Conservation (phyloP, 2,888 invertebrate genomes). For the Drosophila mulleri region DNA sequence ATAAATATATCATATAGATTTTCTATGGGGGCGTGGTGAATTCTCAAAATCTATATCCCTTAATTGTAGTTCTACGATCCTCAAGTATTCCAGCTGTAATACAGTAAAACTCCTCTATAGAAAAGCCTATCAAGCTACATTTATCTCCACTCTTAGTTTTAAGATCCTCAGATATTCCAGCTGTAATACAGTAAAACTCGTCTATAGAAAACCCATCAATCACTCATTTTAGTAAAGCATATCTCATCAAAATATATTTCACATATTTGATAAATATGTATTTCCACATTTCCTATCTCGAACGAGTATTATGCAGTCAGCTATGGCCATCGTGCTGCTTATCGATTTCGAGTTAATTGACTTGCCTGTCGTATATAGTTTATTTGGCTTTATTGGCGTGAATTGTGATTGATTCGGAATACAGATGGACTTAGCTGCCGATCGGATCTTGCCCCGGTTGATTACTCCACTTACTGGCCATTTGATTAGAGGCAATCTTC, state of each 20-base stretch:
- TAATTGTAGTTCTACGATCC: too few relatives aligned
- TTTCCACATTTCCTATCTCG: too few relatives aligned
- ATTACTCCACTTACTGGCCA: slow-evolving; percentile 71
- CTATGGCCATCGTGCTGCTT: neutral
- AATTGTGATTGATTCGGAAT: slow-evolving; percentile 77
- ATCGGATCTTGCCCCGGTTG: slow-evolving; percentile 60
- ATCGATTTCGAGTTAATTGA: slow-evolving; percentile 60
- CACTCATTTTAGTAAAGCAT: neutral
- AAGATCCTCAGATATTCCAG: neutral
- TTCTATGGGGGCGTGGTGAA: neutral
- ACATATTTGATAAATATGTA: too few relatives aligned
- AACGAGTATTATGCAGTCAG: slow-evolving; percentile 1
- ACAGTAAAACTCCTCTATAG: neutral
- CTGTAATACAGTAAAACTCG: neutral
- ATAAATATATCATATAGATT: neutral
- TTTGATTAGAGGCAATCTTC: slow-evolving; percentile 54
- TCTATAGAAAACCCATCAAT: neutral
- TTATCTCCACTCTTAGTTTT: neutral
- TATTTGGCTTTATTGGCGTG: slow-evolving; percentile 41
- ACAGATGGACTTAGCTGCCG: slow-evolving; percentile 40
- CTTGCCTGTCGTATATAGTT: slow-evolving; percentile 32
- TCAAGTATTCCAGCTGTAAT: too few relatives aligned
- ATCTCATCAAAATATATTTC: neutral
- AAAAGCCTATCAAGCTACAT: neutral
- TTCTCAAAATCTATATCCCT: neutral